Conservation (phyloP, 2,888 invertebrate species). For the Chelonus formosanus region DNA sequence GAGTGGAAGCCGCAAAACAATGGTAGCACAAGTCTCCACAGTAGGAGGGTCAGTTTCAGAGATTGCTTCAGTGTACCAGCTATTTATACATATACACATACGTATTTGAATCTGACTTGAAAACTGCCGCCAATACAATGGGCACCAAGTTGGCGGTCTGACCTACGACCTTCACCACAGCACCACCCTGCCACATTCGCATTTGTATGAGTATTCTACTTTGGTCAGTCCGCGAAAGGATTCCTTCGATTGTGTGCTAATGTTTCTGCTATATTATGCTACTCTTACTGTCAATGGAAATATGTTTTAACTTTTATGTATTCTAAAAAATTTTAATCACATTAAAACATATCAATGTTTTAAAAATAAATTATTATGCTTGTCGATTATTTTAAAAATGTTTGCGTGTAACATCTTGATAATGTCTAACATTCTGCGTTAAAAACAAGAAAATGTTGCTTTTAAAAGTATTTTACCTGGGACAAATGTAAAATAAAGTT, state of each 20-base stretch:
- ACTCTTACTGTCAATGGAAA: conserved; percentile 9
- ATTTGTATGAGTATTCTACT: conserved; percentile 50
- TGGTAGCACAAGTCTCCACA: conserved; percentile 43
- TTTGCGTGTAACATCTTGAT: too few species aligned
- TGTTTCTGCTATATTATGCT: conserved; percentile 44
- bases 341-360: conserved; percentile 25
- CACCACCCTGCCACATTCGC: conserved; percentile 43
- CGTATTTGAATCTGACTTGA: conserved; percentile 45
- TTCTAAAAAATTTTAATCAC: conserved; percentile 14
- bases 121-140: conserved; percentile 61
- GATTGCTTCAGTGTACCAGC: not conserved
- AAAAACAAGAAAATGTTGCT: too few species aligned
- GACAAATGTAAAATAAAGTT: too few species aligned
- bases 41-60: conserved; percentile 30
- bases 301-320: conserved; percentile 10
- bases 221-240: conserved; percentile 33
- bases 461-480: too few species aligned
- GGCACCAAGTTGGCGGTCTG: conserved; percentile 62
- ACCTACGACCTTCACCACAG: conserved; percentile 57
- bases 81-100: conserved; percentile 8
- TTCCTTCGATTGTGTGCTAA: conserved; percentile 65
- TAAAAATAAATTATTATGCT: not conserved
- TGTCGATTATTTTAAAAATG: too few species aligned
- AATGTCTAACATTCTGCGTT: too few species aligned
- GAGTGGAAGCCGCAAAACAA: conserved; percentile 62